Percentiles rank a stretch among this genome's conserved stretches.
phyloP scores from a whole-genome alignment of 2,797 vertebrate species.

The Craterocephalus amniculus region DNA sequence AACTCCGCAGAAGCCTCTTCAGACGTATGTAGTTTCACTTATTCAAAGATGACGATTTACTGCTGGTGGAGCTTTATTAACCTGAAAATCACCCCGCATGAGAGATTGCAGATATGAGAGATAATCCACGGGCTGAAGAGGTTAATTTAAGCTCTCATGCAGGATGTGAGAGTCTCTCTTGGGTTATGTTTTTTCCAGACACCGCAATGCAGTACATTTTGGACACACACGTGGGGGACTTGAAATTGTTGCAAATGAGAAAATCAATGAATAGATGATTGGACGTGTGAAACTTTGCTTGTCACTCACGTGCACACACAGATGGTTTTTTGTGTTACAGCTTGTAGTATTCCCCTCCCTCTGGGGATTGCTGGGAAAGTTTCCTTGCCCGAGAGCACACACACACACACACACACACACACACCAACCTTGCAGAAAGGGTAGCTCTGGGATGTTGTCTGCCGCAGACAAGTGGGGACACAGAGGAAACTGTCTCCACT shows the following conservation, averaged over 20 bases:
- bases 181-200: conserved; percentile 49
- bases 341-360: conserved; percentile 46
- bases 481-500: conserved; percentile 75
- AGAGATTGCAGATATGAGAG: conserved; percentile 72
- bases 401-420: conserved; percentile 69
- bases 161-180: conserved; percentile 66
- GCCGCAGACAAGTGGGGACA: conserved; percentile 65
- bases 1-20: conserved; percentile 1
- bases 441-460: conserved; percentile 65
- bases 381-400: conserved; percentile 60
- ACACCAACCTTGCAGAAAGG: conserved; percentile 58
- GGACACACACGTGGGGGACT: conserved; percentile 50
- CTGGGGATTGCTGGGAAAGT: conserved; percentile 74
- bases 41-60: neutral
- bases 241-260: conserved; percentile 46
- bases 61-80: conserved; percentile 21
- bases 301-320: conserved; percentile 22
- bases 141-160: conserved; percentile 30
- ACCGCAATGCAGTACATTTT: conserved; percentile 8
- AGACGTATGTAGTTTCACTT: neutral
- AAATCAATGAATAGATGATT: conserved; percentile 6
- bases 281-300: conserved; percentile 2
- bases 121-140: conserved; percentile 36
- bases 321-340: conserved; percentile 34
- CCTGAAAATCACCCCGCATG: conserved; percentile 42